Conservation (phyloP, 2,113 vertebrate species). For the Gorsachius goisagi region DNA sequence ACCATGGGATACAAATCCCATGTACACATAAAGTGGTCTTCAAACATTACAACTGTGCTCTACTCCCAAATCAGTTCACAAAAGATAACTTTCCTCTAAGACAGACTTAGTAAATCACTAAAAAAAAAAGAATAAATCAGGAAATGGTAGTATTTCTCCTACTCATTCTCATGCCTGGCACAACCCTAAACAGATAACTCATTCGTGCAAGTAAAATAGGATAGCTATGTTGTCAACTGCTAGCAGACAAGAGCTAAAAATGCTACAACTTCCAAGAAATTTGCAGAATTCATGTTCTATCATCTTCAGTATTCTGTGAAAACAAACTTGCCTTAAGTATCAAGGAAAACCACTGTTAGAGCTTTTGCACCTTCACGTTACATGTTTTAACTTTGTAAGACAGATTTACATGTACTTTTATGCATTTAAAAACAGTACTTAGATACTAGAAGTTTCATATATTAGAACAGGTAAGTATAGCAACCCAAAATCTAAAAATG, state of each 20-base stretch:
- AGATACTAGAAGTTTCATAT: neutral
- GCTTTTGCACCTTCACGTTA: neutral
- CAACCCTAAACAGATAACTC: neutral
- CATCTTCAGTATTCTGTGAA: conserved; percentile 30
- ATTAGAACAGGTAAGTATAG: conserved; percentile 15
- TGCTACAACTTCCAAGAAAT: neutral
- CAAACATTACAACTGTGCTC: neutral
- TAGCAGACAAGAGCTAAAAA: conserved; percentile 6
- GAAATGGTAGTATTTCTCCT: neutral
- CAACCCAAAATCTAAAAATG: conserved; percentile 35
- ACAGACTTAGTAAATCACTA: neutral
- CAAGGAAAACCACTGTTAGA: conserved; percentile 13
- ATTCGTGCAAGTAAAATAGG: neutral
- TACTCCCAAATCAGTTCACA: neutral
- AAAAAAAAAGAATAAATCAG: neutral
- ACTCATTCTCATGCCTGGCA: neutral
- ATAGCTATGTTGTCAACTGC: neutral
- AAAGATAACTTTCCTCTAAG: neutral
- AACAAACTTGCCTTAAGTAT: neutral
- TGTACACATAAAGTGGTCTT: neutral
- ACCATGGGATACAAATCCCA: neutral
- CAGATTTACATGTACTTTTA: conserved; percentile 56
- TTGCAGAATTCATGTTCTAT: neutral
- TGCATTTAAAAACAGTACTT: conserved; percentile 27
- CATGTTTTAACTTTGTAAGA: neutral